Evolutionary conservation across 37 sponge, comb jelly and placozoan genomes (phyloP).

Genomic region (Petrosia ficiformis): DNA sequence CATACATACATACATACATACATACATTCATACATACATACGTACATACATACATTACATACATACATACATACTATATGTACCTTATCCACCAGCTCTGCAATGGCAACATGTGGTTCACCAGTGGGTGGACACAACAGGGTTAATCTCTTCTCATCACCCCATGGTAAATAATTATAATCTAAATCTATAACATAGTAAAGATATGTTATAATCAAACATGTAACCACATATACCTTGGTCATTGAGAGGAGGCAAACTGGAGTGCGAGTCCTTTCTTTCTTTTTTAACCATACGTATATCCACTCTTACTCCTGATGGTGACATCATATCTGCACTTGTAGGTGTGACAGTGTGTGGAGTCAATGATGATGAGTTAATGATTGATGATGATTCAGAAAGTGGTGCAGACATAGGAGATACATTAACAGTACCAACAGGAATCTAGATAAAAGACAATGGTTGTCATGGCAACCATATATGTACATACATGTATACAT

Average conservation of each 20-base stretch:
- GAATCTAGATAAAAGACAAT: background rate
- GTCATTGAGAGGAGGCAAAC: constrained; percentile 43
- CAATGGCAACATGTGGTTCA: constrained; percentile 44
- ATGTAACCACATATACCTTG: too few species aligned
- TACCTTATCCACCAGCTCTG: constrained; percentile 47
- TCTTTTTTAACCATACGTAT: background rate
- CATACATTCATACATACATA: background rate
- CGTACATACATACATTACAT: background rate
- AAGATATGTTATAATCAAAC: too few species aligned
- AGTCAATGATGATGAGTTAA: too few species aligned
- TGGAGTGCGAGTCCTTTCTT: constrained; percentile 5
- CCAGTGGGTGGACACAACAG: constrained; percentile 28
- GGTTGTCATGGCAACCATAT: background rate
- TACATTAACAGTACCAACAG: background rate
- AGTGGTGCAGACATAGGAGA: background rate
- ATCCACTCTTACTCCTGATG: background rate
- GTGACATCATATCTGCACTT: background rate
- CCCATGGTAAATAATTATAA: constrained; percentile 44
- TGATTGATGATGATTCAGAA: too few species aligned
- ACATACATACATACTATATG: too few species aligned
- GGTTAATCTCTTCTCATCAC: constrained; percentile 21
- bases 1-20: too few species aligned
- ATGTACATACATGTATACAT: background rate
- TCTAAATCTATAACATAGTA: constrained; percentile 31
- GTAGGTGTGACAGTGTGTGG: background rate